Evolutionary conservation across 2,113 vertebrate species (phyloP).

Genomic region (Rana temporaria): DNA sequence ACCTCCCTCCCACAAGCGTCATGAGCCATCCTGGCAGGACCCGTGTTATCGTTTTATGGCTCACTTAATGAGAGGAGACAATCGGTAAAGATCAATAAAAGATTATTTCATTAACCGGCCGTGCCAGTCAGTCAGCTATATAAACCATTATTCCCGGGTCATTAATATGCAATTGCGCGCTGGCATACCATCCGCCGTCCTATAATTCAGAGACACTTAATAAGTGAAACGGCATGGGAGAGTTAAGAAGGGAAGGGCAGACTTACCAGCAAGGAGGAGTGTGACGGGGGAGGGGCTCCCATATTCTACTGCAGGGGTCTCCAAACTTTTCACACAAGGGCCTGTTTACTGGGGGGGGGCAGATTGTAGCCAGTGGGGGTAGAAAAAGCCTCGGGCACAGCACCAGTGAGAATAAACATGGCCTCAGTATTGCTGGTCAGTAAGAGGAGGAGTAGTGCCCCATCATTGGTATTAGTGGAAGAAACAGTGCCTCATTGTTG

Average conservation of each 20-base stretch:
- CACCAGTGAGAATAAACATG: too few species aligned
- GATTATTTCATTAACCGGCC: conserved; percentile 51
- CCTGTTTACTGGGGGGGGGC: too few species aligned
- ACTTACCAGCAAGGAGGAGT: background rate
- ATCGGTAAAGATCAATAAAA: conserved; percentile 54
- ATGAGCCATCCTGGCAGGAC: conserved; percentile 17
- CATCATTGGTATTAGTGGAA: too few species aligned
- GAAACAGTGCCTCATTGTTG: too few species aligned
- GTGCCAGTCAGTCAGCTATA: conserved; percentile 49
- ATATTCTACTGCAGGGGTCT: too few species aligned
- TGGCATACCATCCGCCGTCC: conserved; percentile 23
- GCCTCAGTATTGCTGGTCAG: too few species aligned
- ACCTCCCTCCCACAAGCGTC: background rate
- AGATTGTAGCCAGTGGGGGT: too few species aligned
- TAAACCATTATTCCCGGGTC: conserved; percentile 33
- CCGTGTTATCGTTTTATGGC: conserved; percentile 25
- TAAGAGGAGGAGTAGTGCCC: too few species aligned
- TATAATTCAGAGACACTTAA: conserved; percentile 44
- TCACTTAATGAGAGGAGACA: conserved; percentile 51
- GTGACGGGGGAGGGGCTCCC: background rate
- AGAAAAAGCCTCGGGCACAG: too few species aligned
- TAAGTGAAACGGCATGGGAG: conserved; percentile 19
- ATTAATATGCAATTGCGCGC: conserved; percentile 54
- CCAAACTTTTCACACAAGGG: too few species aligned
- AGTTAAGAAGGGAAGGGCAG: background rate